Base-by-base conservation (phyloP, 2,113 vertebrate species). In the Lasiurus cinereus region DNA sequence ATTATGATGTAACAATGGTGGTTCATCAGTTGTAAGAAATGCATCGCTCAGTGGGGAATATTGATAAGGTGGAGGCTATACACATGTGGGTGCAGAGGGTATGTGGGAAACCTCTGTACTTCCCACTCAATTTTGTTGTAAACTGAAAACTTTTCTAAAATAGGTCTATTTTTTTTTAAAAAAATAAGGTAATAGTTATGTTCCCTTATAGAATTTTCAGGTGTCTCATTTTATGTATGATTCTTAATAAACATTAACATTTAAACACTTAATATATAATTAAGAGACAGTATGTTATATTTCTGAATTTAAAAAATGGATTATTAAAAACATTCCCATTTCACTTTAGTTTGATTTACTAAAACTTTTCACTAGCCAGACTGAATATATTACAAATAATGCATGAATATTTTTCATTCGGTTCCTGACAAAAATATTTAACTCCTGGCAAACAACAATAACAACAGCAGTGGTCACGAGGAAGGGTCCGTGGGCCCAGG, bases 21-120 rank as follows among this genome's bases (percentile, higher is more conserved):
- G 13, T 1, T 22, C 24, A 29, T 54, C n/a, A 11, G 1, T 16
- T 18, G 9, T 56, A 33, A 16, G 3, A 2, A 48, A 6, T 12
- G 27, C 1, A 3, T 1, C 0, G 0, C 56, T 22, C 2, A 2
- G 11, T 21, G 6, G 9, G 24, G 2, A 13, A 0, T 59, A n/a
- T 10, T 16, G 21, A 9, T 3, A 9, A 3, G 19, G 29, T 15
- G 18, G 8, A 3, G 5, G 9, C 33, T 52, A 18, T 24, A 24
- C 27, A 2, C 10, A 18, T 54, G 24, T 12, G 31, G 22, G 54
- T 36, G 2, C 0, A 0, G 4, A 6, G 6, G 3, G 11, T 14
- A 10, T 0, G 1, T 33, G 27, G 56, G 27, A 27, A 62, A 74
- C 54, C 12, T 36, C n/a, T 43, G 10, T 52, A 13, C 27, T 46